Evolutionary conservation across 2,113 vertebrate species (phyloP), one percentile per base, ranked within the genome.

Genomic region (Trinectes maculatus): DNA sequence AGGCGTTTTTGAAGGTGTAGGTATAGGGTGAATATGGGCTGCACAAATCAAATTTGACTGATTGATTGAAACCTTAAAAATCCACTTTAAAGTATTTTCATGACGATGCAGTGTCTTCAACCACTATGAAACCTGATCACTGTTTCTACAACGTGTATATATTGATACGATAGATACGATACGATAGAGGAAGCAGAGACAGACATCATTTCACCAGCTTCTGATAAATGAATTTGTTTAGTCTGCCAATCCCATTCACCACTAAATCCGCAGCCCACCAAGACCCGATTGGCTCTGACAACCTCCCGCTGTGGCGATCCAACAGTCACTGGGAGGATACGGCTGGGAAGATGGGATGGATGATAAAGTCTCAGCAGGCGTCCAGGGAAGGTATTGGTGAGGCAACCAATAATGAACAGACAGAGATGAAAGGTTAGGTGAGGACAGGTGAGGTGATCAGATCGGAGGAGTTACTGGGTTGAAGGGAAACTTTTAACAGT

Each of bases 231-330:
- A 29, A 28, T 26, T 33, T 49, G 36, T 65, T 72, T 16, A 55
- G 36, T 65, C 39, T 49, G 28, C 63, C 63, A 12, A 25, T 53
- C 15, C 49, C 40, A 43, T 61, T n/a, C 47, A 51, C 43, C 49
- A 47, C 46, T 61, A 36, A 39, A 25, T 54, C 64, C 51, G 48
- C 51, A 59, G 70, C 66, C 47, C 48, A 56, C 53, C 43, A 40
- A 60, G 54, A 80, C 54, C 37, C 82, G 64, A 73, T 77, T 83
- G 69, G 52, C 43, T 60, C 29, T 55, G 79, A 79, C 58, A 69
- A 34, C 71, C 55, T 66, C 84, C 82, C 48, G n/a, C 57, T 53
- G 80, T 48, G 82, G 67, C 68, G 33, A 80, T 73, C 65, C 71
- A 72, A 53, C 36, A 36, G 53, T 74, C 74, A 56, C 52, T 36